Evolutionary conservation across 2,888 invertebrate genomes (phyloP).

Genomic region (Crepidodera aurea): DNA sequence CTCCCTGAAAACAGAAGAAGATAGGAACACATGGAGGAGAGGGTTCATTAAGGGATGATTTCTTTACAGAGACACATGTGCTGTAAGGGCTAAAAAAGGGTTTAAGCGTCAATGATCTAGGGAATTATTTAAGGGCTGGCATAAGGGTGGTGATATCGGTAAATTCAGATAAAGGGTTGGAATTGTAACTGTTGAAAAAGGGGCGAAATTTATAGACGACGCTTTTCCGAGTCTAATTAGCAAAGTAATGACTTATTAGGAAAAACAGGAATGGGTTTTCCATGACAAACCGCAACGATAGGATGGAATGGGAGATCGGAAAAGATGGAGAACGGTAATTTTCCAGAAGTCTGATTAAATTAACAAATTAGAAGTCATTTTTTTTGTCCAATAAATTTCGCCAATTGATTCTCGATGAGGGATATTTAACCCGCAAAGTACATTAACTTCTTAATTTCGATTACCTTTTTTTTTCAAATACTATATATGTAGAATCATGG

Average conservation of each 20-base stretch:
- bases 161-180: constrained; percentile 58
- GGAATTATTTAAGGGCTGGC: constrained; percentile 58
- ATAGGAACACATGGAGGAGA: constrained; percentile 22
- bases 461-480: no score
- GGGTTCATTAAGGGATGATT: constrained; percentile 41
- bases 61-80: constrained; percentile 54
- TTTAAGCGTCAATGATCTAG: constrained; percentile 59
- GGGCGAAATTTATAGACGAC: constrained; percentile 56
- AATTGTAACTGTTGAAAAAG: constrained; percentile 52
- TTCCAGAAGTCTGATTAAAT: constrained; percentile 11
- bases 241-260: constrained; percentile 56
- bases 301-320: not conserved
- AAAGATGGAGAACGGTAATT: not conserved
- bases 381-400: no score
- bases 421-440: no score
- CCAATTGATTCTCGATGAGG: no score
- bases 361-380: no score
- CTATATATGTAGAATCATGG: no score
- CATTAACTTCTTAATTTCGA: no score
- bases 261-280: constrained; percentile 44
- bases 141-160: constrained; percentile 56
- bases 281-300: constrained; percentile 35
- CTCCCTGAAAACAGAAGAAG: constrained; percentile 24
- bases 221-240: constrained; percentile 56
- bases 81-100: constrained; percentile 56